These are phyloP conservation scores for Drosophila ohnishii DNA, from an alignment of 1,140 invertebrate genomes.

Conservation along the genomic window DNA sequence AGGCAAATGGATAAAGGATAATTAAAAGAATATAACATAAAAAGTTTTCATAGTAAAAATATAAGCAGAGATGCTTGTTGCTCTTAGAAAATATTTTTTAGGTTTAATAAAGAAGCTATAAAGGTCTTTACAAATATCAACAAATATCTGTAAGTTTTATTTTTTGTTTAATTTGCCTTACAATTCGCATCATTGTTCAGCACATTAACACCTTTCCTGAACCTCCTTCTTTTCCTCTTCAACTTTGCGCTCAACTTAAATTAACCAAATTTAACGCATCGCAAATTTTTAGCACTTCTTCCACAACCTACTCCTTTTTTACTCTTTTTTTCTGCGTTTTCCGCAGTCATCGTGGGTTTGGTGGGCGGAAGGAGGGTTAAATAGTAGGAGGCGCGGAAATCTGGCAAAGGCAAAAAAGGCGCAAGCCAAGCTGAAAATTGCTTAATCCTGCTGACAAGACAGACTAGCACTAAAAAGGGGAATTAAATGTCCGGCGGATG, in stretches of 20 bases:
- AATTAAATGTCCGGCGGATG: conserved; percentile 19
- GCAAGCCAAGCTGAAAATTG: conserved; percentile 79
- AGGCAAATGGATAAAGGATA: background rate
- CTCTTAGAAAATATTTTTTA: background rate
- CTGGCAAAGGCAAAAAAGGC: conserved; percentile 53
- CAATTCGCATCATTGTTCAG: background rate
- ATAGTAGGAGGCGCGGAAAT: conserved; percentile 59
- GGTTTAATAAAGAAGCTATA: no score
- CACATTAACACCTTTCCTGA: conserved; percentile 30
- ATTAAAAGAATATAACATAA: background rate
- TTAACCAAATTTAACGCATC: conserved; percentile 76
- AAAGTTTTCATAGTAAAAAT: background rate
- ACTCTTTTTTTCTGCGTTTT: conserved; percentile 11
- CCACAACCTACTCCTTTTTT: conserved; percentile 15
- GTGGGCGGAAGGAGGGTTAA: background rate
- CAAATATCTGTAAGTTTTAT: no score
- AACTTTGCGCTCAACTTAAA: conserved; percentile 49
- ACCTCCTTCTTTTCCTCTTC: background rate
- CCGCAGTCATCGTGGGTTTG: conserved; percentile 58
- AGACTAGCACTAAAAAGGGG: conserved; percentile 61
- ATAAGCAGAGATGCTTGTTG: background rate
- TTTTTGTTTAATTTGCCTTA: background rate
- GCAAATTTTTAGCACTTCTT: conserved; percentile 59
- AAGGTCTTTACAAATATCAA: no score
- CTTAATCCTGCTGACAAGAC: conserved; percentile 81